phyloP scores from a whole-genome alignment of 2,888 invertebrate species.

The Mycalesis mineus region DNA sequence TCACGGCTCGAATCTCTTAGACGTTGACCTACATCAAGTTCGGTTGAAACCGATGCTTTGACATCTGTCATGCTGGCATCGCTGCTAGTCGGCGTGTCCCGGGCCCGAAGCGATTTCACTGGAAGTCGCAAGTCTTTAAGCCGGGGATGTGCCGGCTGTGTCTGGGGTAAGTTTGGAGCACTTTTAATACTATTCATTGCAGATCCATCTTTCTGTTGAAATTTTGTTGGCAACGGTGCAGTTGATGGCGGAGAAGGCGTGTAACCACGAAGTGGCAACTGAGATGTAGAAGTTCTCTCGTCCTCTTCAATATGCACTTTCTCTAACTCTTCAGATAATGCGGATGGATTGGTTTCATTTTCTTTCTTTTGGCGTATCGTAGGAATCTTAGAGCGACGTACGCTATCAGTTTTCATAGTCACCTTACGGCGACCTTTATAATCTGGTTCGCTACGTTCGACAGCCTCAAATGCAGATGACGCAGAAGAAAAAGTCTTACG shows the following conservation, averaged over 20 bases:
- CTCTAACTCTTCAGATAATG: conserved; percentile 76
- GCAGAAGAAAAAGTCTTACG: conserved; percentile 71
- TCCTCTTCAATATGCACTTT: conserved; percentile 81
- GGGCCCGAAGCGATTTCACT: conserved; percentile 82
- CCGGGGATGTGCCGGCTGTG: conserved; percentile 82
- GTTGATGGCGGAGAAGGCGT: conserved; percentile 91
- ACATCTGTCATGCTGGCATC: conserved; percentile 81
- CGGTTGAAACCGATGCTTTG: conserved; percentile 71
- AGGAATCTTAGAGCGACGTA: conserved; percentile 79
- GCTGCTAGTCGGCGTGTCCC: conserved; percentile 80
- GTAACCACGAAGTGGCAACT: conserved; percentile 83
- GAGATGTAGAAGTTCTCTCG: conserved; percentile 76
- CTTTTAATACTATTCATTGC: conserved; percentile 88
- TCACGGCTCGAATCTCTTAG: conserved; percentile 73
- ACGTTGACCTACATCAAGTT: conserved; percentile 72
- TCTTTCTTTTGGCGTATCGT: conserved; percentile 76
- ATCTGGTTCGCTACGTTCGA: conserved; percentile 69
- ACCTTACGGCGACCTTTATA: conserved; percentile 78
- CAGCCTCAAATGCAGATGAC: conserved; percentile 72
- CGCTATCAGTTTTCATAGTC: conserved; percentile 75
- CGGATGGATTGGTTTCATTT: conserved; percentile 61
- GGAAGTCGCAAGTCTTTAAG: conserved; percentile 86
- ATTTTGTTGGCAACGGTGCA: conserved; percentile 89
- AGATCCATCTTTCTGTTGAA: conserved; percentile 83
- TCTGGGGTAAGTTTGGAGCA: conserved; percentile 85